phyloP scores from a whole-genome alignment of 2,113 vertebrate species.

The Haliaeetus leucogaster region DNA sequence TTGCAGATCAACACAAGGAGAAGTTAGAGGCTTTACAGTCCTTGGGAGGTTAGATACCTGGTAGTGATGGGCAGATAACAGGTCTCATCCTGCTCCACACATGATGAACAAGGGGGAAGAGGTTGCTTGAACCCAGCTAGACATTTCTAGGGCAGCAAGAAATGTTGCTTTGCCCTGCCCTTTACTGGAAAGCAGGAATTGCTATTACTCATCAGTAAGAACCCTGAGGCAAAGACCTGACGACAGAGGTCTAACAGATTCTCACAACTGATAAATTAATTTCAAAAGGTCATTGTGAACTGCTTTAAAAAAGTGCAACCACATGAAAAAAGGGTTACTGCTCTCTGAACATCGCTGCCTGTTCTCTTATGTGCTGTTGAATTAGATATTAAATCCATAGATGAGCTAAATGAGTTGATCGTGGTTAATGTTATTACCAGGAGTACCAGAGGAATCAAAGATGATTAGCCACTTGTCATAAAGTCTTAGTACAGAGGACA shows the following conservation, averaged over 20 bases:
- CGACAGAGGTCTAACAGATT: neutral
- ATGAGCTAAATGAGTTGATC: slow-evolving; percentile 35
- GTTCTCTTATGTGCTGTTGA: neutral
- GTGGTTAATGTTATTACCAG: neutral
- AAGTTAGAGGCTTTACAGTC: neutral
- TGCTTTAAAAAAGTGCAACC: neutral
- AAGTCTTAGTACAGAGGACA: neutral
- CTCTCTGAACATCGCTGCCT: neutral
- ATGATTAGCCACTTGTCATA: slow-evolving; percentile 41
- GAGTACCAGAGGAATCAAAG: slow-evolving; percentile 30
- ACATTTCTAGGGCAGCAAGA: neutral
- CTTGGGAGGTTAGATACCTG: neutral
- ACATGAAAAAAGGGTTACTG: neutral
- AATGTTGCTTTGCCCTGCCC: neutral
- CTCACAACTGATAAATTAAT: neutral
- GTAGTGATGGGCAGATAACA: neutral
- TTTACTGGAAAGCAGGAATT: neutral
- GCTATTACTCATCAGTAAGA: neutral
- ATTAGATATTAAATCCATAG: slow-evolving; percentile 12
- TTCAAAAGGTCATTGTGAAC: neutral
- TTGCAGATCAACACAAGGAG: no score
- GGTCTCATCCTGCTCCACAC: neutral
- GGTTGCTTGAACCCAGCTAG: neutral
- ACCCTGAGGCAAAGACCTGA: neutral
- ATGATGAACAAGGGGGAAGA: neutral